These are phyloP conservation scores for Megaceryle maxima DNA, from an alignment of 2,113 vertebrate species.

Conservation along the genomic window DNA sequence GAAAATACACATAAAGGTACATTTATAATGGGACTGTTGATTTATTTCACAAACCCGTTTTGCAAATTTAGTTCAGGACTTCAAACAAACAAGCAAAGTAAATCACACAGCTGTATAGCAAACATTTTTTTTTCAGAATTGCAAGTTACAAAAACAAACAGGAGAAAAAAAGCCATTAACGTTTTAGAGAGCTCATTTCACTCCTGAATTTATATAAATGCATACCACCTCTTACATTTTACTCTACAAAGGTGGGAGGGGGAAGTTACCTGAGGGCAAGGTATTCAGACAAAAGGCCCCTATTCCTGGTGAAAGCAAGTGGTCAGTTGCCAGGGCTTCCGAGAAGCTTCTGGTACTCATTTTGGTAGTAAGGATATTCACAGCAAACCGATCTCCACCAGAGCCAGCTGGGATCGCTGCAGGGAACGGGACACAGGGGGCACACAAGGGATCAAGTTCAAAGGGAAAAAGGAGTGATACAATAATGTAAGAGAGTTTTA, in stretches of 20 bases:
- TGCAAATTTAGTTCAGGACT: background rate
- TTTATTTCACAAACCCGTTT: background rate
- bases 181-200: background rate
- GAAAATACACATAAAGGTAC: background rate
- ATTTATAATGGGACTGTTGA: background rate
- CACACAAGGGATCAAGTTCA: conserved; percentile 72
- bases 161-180: background rate
- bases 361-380: conserved; percentile 71
- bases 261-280: conserved; percentile 76
- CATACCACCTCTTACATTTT: conserved; percentile 46
- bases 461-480: conserved; percentile 75
- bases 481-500: conserved; percentile 68
- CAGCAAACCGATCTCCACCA: conserved; percentile 76
- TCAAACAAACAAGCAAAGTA: background rate
- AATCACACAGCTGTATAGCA: background rate
- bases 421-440: conserved; percentile 74
- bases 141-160: background rate
- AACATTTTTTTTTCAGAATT: background rate
- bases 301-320: conserved; percentile 75
- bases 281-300: conserved; percentile 76
- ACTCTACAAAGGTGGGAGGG: conserved; percentile 43
- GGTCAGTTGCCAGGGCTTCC: conserved; percentile 74
- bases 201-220: background rate
- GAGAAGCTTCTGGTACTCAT: conserved; percentile 69
- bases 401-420: conserved; percentile 74